phyloP scores from a whole-genome alignment of 1,140 invertebrate species.

The Drosophila teissieri region DNA sequence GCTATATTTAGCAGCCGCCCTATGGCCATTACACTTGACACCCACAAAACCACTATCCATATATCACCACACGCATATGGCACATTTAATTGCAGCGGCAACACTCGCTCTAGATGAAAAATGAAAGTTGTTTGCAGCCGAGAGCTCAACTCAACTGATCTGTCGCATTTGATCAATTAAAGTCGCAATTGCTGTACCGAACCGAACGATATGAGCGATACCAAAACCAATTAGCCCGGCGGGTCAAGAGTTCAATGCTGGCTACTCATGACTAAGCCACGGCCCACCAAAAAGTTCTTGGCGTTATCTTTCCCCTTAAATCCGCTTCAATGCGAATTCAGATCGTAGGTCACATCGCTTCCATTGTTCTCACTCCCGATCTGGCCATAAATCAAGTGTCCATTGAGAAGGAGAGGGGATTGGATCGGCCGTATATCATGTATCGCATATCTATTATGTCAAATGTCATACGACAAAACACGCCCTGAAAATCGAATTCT shows the following conservation, averaged over 20 bases:
- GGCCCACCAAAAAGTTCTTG: constrained; percentile 15
- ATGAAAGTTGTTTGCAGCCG: constrained; percentile 75
- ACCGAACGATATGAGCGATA: constrained; percentile 50
- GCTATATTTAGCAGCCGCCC: constrained; percentile 78
- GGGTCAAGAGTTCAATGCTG: constrained; percentile 76
- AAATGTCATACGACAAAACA: constrained; percentile 57
- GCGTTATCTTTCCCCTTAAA: constrained; percentile 37
- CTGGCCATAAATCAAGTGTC: constrained; percentile 49
- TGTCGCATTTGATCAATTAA: constrained; percentile 79
- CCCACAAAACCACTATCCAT: constrained; percentile 65
- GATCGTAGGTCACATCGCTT: constrained; percentile 50
- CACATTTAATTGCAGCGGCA: constrained; percentile 76
- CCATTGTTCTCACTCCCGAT: constrained; percentile 40
- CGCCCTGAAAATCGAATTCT: constrained; percentile 49
- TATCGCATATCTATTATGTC: constrained; percentile 59
- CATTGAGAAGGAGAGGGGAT: background rate
- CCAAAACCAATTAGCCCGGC: constrained; percentile 68
- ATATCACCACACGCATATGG: constrained; percentile 56
- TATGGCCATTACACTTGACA: constrained; percentile 79
- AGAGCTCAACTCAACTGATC: constrained; percentile 27
- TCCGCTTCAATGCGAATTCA: constrained; percentile 48
- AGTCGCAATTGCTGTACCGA: constrained; percentile 57
- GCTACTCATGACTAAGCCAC: constrained; percentile 33
- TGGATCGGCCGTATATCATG: constrained; percentile 29
- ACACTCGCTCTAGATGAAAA: constrained; percentile 66